A percentile compares a stretch with the other conserved stretches of the same genome.
These are phyloP conservation scores for Peromyscus nudipes DNA, from an alignment of 2,797 vertebrate genomes.

Conservation along the genomic window DNA sequence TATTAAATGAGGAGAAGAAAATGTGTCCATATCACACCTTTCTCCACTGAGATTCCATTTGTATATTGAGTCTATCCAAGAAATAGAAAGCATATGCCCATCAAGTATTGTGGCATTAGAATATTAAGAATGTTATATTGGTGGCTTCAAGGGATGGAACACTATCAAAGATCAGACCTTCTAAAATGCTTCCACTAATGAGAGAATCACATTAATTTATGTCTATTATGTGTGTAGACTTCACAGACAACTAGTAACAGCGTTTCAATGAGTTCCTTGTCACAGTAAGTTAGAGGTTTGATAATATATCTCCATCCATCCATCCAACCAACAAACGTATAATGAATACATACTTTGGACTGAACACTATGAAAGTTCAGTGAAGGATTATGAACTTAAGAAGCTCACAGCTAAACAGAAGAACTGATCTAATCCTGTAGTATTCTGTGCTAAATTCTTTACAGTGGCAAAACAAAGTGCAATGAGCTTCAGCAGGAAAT, in stretches of 20 bases:
- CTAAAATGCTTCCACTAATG: not conserved
- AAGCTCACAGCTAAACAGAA: not conserved
- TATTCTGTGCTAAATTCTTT: not conserved
- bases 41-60: not conserved
- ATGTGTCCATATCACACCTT: not conserved
- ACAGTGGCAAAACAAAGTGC: not conserved
- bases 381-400: not conserved
- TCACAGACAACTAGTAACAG: slow-evolving; percentile 2
- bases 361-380: not conserved
- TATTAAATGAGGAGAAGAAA: slow-evolving; percentile 14
- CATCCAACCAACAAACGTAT: not conserved
- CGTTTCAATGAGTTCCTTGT: not conserved
- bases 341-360: not conserved
- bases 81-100: not conserved
- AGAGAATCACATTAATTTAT: slow-evolving; percentile 50
- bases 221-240: not conserved
- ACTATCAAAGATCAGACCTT: not conserved
- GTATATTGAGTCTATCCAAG: not conserved
- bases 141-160: slow-evolving; percentile 27
- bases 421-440: not conserved
- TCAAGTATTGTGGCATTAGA: slow-evolving; percentile 13
- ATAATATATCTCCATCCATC: not conserved
- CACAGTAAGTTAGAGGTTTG: slow-evolving; percentile 35
- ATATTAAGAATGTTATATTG: not conserved
- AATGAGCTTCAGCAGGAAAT: not conserved